Evolutionary conservation across 2,797 vertebrate species (phyloP).

Genomic region (Melanotaenia nigrans): DNA sequence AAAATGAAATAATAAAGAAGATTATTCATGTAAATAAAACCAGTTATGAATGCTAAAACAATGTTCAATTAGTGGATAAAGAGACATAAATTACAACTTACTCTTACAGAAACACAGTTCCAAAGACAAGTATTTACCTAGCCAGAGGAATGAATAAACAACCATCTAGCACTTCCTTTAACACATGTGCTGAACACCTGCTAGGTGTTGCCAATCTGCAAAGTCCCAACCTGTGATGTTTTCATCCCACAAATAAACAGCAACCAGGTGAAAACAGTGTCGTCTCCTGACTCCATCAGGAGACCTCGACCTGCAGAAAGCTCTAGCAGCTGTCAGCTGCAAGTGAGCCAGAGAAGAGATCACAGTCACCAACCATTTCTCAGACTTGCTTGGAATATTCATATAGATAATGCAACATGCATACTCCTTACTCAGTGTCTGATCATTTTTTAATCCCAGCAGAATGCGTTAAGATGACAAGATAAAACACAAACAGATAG

Average conservation of each 20-base stretch:
- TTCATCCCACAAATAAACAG: conserved; percentile 71
- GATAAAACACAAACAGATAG: conserved; percentile 19
- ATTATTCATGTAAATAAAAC: too few species aligned
- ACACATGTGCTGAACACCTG: conserved; percentile 67
- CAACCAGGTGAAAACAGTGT: conserved; percentile 67
- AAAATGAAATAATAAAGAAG: too few species aligned
- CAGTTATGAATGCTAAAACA: too few species aligned
- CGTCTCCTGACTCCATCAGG: conserved; percentile 58
- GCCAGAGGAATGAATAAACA: conserved; percentile 64
- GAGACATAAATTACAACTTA: conserved; percentile 36
- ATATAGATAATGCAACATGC: conserved; percentile 41
- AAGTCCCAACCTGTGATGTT: conserved; percentile 72
- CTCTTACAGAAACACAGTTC: conserved; percentile 24
- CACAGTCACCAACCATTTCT: conserved; percentile 43
- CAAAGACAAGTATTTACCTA: conserved; percentile 62
- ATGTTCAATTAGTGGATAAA: neutral
- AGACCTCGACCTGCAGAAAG: conserved; percentile 64
- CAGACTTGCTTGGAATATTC: conserved; percentile 64
- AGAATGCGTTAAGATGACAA: conserved; percentile 35
- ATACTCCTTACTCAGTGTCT: conserved; percentile 22
- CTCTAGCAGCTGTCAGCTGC: conserved; percentile 67
- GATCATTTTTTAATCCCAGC: conserved; percentile 56
- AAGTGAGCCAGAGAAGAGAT: conserved; percentile 63
- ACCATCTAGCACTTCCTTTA: conserved; percentile 39
- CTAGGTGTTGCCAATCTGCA: conserved; percentile 53